Conservation (phyloP, 2,797 vertebrate species). For the Poeciliopsis turneri region DNA sequence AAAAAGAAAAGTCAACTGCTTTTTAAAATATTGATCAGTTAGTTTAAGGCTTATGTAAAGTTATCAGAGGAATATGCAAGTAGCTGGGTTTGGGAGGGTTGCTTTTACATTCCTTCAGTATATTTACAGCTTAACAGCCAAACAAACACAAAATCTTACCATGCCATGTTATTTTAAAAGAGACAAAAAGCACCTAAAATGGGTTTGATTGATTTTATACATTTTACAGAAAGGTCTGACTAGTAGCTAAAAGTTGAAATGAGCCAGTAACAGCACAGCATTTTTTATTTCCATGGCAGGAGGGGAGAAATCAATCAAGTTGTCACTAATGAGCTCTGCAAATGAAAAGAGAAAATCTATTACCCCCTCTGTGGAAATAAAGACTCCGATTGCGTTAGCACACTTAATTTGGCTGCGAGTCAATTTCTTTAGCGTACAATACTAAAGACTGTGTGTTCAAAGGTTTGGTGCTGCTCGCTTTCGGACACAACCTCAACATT, state of each 20-base stretch:
- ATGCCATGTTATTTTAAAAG: neutral
- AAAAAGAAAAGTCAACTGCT: neutral
- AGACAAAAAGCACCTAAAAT: neutral
- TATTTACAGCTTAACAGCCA: neutral
- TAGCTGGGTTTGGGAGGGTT: neutral
- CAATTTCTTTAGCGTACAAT: constrained; percentile 27
- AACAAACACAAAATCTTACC: neutral
- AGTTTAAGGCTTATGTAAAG: neutral
- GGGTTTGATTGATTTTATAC: neutral
- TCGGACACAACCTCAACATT: constrained; percentile 35
- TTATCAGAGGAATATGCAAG: neutral
- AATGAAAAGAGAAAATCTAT: constrained; percentile 32
- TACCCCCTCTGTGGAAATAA: constrained; percentile 32
- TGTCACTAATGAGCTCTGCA: constrained; percentile 57
- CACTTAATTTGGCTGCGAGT: constrained; percentile 31
- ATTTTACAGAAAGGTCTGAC: neutral
- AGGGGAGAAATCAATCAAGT: constrained; percentile 49
- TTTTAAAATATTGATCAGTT: neutral
- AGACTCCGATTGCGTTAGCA: constrained; percentile 30
- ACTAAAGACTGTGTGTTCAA: constrained; percentile 23
- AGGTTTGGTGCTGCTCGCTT: constrained; percentile 17
- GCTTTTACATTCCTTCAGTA: neutral
- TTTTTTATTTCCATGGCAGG: constrained; percentile 38
- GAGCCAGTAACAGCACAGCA: constrained; percentile 31
- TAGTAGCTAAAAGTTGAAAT: constrained; percentile 33